Evolutionary conservation across 1,140 invertebrate species (phyloP), one percentile per base, ranked within the genome.

Genomic region (Drosophila arawakana): DNA sequence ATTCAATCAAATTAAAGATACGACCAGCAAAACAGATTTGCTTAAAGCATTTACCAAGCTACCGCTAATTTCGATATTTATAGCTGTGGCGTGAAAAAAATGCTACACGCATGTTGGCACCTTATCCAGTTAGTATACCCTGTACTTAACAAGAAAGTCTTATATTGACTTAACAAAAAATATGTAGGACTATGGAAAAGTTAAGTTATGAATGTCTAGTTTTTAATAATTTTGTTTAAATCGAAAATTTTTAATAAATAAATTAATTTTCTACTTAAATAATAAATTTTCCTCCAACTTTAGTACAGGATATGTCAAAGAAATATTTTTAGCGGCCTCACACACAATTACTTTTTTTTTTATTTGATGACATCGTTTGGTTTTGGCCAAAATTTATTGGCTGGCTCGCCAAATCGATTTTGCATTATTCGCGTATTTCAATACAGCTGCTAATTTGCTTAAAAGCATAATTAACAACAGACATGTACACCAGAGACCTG

Each of bases 401-500:
- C 61, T 30, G 49, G 47, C 76, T 70, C 65, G 46, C 65, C 79
- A 62, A 80, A 88, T 86, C 83, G 83, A 86, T 88, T 86, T 88
- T 69, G 41, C 73, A 83, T 88, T 88, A 88, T 77, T 82, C 69
- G 63, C 65, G 70, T 77, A 65, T 57, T 78, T 69, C 82, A 79
- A 85, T 86, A 69, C 83, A 83, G 76, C 78, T 79, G 83, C 83
- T 86, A 86, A 86, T 86, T 86, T 86, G 83, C 80, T 86, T 88
- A 88, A 86, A 86, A 86, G 83, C 83, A 88, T 86, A 86, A 86
- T 86, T 86, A 86, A 86, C 83, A 82, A 46, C 76, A 35, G 10
- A 58, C 71, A 39, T n/a, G 59, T 25, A 55, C 44, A 30, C 66
- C n/a, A n/a, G n/a, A n/a, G n/a, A n/a, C n/a, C n/a, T n/a, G n/a